Percentiles rank a stretch among this genome's conserved stretches.
Evolutionary conservation across 2,113 vertebrate species (phyloP).

Genomic region (Poeciliopsis retropinna): DNA sequence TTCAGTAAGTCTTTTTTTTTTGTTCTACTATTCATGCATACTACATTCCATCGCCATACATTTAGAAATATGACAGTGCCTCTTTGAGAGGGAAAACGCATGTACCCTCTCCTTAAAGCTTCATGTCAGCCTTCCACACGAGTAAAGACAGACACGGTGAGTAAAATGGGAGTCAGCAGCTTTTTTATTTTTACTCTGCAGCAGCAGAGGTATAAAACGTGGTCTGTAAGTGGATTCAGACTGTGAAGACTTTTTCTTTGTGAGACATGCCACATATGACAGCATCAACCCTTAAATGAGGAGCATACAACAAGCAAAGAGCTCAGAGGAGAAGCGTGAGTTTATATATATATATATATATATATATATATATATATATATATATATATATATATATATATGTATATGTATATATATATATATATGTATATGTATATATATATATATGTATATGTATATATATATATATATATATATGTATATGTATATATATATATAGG

Average conservation of each 20-base stretch:
- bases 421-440: too few relatives aligned
- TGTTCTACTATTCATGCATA: neutral
- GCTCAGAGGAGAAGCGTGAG: neutral
- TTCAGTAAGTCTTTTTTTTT: slow-evolving; percentile 18
- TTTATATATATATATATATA: neutral
- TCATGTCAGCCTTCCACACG: slow-evolving; percentile 29
- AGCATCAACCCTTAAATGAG: slow-evolving; percentile 30
- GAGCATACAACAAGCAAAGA: slow-evolving; percentile 11
- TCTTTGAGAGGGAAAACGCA: slow-evolving; percentile 5
- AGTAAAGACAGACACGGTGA: slow-evolving; percentile 36
- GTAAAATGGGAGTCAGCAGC: slow-evolving; percentile 38
- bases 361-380: neutral
- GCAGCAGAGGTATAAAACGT: slow-evolving; percentile 34
- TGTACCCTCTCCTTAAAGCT: slow-evolving; percentile 26
- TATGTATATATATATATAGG: neutral
- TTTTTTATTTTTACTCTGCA: slow-evolving; percentile 37
- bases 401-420: slow-evolving; percentile 1
- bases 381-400: neutral
- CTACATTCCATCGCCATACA: slow-evolving; percentile 26
- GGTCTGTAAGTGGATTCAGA: slow-evolving; percentile 27
- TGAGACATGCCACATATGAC: slow-evolving; percentile 29
- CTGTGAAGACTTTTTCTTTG: neutral
- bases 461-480: neutral
- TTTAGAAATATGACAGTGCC: slow-evolving; percentile 40
- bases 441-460: neutral